phyloP scores from a whole-genome alignment of 64 coral and sea anemone genomes.

The Astreopora myriophthalma region DNA sequence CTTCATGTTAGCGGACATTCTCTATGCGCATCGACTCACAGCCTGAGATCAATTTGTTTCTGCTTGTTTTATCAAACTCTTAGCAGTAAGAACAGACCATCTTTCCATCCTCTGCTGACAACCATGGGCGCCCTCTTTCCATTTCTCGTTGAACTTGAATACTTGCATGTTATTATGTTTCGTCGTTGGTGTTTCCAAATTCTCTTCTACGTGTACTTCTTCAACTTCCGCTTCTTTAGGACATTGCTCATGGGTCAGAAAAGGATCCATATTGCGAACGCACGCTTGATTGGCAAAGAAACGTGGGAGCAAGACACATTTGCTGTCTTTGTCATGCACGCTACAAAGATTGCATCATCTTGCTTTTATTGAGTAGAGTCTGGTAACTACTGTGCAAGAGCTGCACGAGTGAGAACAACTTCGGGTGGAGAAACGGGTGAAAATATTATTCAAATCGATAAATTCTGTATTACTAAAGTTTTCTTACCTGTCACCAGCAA shows the following conservation, averaged over 20 bases:
- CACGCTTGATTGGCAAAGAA: background rate
- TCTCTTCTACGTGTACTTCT: background rate
- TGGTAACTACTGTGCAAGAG: slow-evolving; percentile 6
- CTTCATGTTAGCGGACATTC: background rate
- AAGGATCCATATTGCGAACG: background rate
- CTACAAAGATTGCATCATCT: background rate
- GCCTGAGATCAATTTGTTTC: slow-evolving; percentile 1
- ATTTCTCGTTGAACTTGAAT: background rate
- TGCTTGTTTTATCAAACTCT: slow-evolving; percentile 2
- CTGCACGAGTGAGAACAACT: background rate
- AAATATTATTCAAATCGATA: background rate
- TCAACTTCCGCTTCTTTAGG: background rate
- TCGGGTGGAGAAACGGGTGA: background rate
- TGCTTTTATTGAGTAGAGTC: slow-evolving; percentile 19
- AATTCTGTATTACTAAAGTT: background rate
- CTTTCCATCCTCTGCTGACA: background rate
- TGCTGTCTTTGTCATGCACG: slow-evolving; percentile 9
- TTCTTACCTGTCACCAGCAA: background rate
- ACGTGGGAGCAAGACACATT: background rate
- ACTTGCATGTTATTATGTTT: background rate
- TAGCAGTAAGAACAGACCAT: slow-evolving; percentile 1
- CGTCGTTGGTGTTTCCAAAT: background rate
- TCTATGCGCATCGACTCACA: background rate
- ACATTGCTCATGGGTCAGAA: background rate
- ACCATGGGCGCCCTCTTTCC: background rate